These are phyloP conservation scores for Neoarius graeffei DNA, from an alignment of 2,113 vertebrate species.

Conservation along the genomic window DNA sequence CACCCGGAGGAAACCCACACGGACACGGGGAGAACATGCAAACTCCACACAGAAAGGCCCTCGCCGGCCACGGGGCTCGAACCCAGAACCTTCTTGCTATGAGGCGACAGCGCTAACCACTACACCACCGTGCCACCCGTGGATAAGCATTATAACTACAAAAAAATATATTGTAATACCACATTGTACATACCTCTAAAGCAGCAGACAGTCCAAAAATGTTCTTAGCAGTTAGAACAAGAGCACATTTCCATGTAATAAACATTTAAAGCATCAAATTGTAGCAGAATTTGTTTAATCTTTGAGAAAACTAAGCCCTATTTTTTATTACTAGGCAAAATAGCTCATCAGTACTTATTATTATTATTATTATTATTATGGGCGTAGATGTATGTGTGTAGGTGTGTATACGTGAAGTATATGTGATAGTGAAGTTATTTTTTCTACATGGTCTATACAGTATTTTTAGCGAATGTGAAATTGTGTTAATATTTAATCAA, in stretches of 20 bases:
- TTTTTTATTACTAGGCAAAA: not conserved
- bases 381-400: not conserved
- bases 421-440: not conserved
- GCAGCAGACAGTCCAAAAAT: not conserved
- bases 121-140: too few species aligned
- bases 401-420: not conserved
- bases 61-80: too few species aligned
- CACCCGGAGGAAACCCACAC: too few species aligned
- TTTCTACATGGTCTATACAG: conserved; percentile 39
- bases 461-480: conserved; percentile 46
- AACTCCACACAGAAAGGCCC: too few species aligned
- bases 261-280: not conserved
- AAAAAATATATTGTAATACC: not conserved
- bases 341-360: not conserved
- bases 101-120: too few species aligned
- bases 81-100: too few species aligned
- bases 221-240: not conserved
- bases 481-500: conserved; percentile 56
- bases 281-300: not conserved
- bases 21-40: too few species aligned
- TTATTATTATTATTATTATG: not conserved
- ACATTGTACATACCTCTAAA: not conserved
- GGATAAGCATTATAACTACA: not conserved
- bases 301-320: not conserved
- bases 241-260: not conserved